Evolutionary conservation across 2,888 invertebrate genomes (phyloP).

Genomic region (Anaspis maculata): DNA sequence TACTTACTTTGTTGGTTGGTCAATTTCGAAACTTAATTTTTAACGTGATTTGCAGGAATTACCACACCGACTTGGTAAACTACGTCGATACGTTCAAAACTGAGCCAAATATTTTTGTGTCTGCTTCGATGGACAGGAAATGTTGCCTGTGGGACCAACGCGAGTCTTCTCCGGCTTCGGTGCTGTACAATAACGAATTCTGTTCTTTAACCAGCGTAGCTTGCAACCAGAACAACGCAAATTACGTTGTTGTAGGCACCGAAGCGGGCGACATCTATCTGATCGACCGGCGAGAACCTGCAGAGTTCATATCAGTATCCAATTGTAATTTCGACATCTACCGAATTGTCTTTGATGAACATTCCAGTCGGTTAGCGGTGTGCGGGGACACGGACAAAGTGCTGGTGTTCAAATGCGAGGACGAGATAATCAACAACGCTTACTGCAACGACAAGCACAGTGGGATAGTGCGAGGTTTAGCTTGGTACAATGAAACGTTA

Average conservation of each 20-base stretch:
- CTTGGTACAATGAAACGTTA: slow-evolving; percentile 46
- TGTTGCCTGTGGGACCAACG: slow-evolving; percentile 46
- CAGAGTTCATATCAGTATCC: slow-evolving; percentile 31
- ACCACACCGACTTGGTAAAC: slow-evolving; percentile 32
- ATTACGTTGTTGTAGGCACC: slow-evolving; percentile 45
- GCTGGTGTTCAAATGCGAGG: slow-evolving; percentile 39
- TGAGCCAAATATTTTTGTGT: slow-evolving; percentile 45
- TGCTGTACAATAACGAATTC: slow-evolving; percentile 39
- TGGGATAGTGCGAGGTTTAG: slow-evolving; percentile 49
- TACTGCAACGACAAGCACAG: slow-evolving; percentile 44
- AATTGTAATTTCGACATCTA: slow-evolving; percentile 36
- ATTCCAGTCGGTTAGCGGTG: slow-evolving; percentile 41
- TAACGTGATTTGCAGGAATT: slow-evolving; percentile 33
- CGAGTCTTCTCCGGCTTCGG: slow-evolving; percentile 40
- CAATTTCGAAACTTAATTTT: slow-evolving; percentile 1
- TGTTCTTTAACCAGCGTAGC: slow-evolving; percentile 39
- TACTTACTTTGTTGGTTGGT: neutral
- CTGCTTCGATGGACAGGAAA: slow-evolving; percentile 44
- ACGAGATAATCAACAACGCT: slow-evolving; percentile 31
- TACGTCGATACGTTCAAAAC: slow-evolving; percentile 44
- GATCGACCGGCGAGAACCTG: slow-evolving; percentile 45
- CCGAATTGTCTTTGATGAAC: slow-evolving; percentile 37
- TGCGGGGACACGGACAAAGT: slow-evolving; percentile 44
- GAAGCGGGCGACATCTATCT: slow-evolving; percentile 46
- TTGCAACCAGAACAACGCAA: slow-evolving; percentile 40